phyloP scores from a whole-genome alignment of 2,888 invertebrate species.

The Dynastes maya region DNA sequence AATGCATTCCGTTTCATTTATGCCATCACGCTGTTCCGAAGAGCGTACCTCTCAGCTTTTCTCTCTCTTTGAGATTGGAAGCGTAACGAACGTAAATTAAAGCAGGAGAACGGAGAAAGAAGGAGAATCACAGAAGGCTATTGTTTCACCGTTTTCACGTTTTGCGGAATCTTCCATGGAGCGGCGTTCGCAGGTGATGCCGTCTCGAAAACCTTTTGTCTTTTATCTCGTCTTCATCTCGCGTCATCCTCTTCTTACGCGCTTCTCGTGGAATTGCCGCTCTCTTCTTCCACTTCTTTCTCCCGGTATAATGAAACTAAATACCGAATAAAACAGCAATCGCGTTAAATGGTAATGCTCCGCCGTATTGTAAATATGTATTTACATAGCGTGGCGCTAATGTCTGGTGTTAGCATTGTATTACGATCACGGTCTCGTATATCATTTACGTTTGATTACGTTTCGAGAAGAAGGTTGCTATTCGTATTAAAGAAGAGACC shows the following conservation, averaged over 20 bases:
- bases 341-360: constrained; percentile 39
- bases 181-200: constrained; percentile 20
- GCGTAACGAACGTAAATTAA: constrained; percentile 19
- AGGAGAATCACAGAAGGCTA: background rate
- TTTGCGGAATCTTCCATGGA: constrained; percentile 27
- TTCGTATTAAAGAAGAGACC: too few species aligned
- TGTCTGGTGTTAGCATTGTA: constrained; percentile 42
- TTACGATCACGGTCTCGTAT: constrained; percentile 1
- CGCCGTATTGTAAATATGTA: constrained; percentile 26
- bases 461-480: too few species aligned
- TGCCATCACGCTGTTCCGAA: constrained; percentile 4
- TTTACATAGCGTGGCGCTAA: constrained; percentile 43
- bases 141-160: constrained; percentile 30
- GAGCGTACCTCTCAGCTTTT: background rate
- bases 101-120: background rate
- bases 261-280: background rate
- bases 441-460: too few species aligned
- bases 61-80: background rate
- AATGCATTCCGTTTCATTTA: constrained; percentile 31
- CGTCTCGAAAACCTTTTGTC: too few species aligned
- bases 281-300: background rate
- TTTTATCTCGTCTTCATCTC: too few species aligned
- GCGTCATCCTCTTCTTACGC: too few species aligned
- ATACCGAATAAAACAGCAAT: constrained; percentile 44
- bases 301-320: constrained; percentile 37